Evolutionary conservation across 2,113 vertebrate genomes (phyloP).

Genomic region (Callionymus lyra): DNA sequence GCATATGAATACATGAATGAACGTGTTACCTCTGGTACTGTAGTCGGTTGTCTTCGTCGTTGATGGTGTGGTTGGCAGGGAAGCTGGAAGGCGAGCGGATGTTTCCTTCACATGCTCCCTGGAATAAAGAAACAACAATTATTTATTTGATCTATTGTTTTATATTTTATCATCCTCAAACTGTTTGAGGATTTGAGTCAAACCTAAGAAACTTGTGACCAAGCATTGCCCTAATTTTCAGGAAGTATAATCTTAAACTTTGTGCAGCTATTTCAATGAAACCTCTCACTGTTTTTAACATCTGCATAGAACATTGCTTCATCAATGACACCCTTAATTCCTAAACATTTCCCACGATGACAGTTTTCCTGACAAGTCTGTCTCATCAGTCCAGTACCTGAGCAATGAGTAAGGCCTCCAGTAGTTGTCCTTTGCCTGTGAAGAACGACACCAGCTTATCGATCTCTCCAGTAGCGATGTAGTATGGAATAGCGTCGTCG

Average conservation of each 20-base stretch:
- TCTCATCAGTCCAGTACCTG: slow-evolving; percentile 71
- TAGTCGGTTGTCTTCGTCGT: slow-evolving; percentile 66
- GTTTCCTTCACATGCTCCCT: slow-evolving; percentile 94
- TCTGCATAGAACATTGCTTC: no score
- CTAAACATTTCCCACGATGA: neutral
- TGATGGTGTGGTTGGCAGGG: slow-evolving; percentile 45
- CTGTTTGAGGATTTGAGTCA: no score
- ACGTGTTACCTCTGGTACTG: slow-evolving; percentile 76
- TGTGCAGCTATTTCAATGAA: no score
- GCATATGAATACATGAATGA: neutral
- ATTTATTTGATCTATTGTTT: neutral
- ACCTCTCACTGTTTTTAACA: no score
- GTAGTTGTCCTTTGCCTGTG: slow-evolving; percentile 83
- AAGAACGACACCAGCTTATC: slow-evolving; percentile 86
- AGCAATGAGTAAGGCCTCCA: slow-evolving; percentile 83
- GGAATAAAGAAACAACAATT: slow-evolving; percentile 2
- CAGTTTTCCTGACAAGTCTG: neutral
- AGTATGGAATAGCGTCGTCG: slow-evolving; percentile 89
- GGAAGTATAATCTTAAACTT: no score
- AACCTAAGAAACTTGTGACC: no score
- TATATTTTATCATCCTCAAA: no score
- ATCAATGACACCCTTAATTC: neutral
- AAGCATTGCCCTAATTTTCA: no score
- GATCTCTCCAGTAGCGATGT: slow-evolving; percentile 85
- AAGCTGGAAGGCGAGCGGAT: slow-evolving; percentile 67